Conservation (phyloP, 2,113 vertebrate genomes). For the Brevimyrus niger region DNA sequence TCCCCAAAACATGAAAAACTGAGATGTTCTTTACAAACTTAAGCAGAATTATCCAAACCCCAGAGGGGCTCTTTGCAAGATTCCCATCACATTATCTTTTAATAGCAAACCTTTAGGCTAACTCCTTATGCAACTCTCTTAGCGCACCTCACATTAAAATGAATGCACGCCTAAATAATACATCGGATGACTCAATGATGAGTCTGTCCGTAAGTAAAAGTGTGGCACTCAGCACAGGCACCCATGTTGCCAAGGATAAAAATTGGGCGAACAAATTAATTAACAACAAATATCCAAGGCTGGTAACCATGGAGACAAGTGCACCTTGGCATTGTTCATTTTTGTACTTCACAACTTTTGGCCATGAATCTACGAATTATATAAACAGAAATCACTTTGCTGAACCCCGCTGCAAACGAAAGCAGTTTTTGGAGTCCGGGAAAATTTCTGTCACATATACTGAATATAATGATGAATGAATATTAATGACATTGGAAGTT, state of each 20-base stretch:
- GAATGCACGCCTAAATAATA: not conserved
- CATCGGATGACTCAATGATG: not conserved
- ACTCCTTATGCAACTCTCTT: not conserved
- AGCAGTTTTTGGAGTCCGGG: not conserved
- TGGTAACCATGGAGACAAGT: not conserved
- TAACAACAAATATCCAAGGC: not conserved
- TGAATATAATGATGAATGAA: constrained; percentile 14
- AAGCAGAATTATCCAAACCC: not conserved
- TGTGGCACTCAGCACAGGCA: not conserved
- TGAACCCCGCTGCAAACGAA: not conserved
- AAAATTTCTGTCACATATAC: not conserved
- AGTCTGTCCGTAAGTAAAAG: not conserved
- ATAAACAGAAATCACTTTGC: not conserved
- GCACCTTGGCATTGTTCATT: not conserved
- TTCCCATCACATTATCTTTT: not conserved
- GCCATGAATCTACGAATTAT: not conserved
- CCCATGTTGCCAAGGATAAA: not conserved
- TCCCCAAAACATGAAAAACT: not conserved
- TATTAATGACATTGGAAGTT: constrained; percentile 9
- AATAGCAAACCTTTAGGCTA: not conserved
- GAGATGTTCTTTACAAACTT: not conserved
- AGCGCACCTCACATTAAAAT: not conserved
- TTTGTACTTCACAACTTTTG: not conserved
- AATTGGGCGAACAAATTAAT: not conserved
- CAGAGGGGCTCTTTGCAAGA: not conserved